These are phyloP conservation scores for Oostethus manadensis DNA, from an alignment of 2,113 vertebrate genomes.

Conservation along the genomic window DNA sequence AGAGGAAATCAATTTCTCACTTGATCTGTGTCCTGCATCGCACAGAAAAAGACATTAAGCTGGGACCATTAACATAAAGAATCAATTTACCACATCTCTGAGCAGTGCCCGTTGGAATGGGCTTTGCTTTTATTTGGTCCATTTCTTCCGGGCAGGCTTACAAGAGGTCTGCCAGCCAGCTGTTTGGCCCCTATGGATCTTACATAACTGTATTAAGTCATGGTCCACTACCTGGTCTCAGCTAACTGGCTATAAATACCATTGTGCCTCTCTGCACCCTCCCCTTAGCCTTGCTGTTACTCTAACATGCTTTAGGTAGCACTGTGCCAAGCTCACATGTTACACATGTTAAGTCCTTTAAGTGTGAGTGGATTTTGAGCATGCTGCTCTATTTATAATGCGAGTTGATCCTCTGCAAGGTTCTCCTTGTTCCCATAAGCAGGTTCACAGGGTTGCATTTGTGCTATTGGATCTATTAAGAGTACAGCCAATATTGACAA, in stretches of 20 bases:
- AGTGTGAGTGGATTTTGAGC: conserved; percentile 41
- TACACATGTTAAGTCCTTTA: conserved; percentile 15
- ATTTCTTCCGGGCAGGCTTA: conserved; percentile 9
- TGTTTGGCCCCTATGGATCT: conserved; percentile 47
- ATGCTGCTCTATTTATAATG: conserved; percentile 38
- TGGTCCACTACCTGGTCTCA: conserved; percentile 39
- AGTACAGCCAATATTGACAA: background rate
- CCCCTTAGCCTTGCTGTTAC: conserved; percentile 32
- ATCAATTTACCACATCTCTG: background rate
- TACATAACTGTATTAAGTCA: conserved; percentile 73
- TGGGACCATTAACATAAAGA: conserved; percentile 12
- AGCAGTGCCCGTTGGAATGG: background rate
- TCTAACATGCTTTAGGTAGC: conserved; percentile 22
- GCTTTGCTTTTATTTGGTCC: conserved; percentile 4
- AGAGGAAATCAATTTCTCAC: conserved; percentile 27
- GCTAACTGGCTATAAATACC: conserved; percentile 64
- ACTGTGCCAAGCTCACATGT: conserved; percentile 12
- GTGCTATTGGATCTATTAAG: background rate
- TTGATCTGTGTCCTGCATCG: conserved; percentile 1
- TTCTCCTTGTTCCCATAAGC: conserved; percentile 15
- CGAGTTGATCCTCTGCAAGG: conserved; percentile 21
- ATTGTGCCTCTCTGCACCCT: conserved; percentile 13
- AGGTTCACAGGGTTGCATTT: conserved; percentile 8
- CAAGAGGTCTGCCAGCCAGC: conserved; percentile 37
- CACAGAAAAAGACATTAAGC: conserved; percentile 3